phyloP scores from a whole-genome alignment of 1,140 invertebrate species.

The Steinernema khuongi region DNA sequence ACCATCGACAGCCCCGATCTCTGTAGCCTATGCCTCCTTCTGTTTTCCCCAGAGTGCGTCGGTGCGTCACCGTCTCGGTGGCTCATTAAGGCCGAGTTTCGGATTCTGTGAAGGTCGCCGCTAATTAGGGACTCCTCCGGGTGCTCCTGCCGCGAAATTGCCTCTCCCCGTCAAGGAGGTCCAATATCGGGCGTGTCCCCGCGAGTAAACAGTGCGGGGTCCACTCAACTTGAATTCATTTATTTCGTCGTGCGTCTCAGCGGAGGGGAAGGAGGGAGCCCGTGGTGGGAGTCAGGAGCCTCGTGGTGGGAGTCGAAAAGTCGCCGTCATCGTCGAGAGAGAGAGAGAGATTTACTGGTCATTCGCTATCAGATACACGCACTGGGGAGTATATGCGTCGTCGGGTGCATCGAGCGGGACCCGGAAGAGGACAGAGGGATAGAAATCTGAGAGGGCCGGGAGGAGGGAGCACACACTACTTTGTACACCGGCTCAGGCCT shows the following conservation, averaged over 20 bases:
- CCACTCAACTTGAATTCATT: conserved; percentile 13
- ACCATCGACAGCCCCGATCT: no score
- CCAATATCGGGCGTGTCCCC: no score
- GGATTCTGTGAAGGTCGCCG: no score
- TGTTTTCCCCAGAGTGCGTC: no score
- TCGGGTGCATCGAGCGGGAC: not conserved
- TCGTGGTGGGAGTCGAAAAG: not conserved
- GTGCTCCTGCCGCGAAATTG: no score
- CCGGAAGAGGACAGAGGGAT: conserved; percentile 2
- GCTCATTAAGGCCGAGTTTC: no score
- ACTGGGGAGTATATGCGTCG: not conserved
- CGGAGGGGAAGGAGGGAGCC: not conserved
- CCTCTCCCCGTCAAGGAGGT: no score
- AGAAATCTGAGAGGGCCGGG: no score
- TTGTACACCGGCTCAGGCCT: conserved; percentile 44
- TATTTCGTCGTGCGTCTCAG: conserved; percentile 6
- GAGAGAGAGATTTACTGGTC: not conserved
- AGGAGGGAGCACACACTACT: not conserved
- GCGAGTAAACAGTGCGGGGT: no score
- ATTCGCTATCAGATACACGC: conserved; percentile 10
- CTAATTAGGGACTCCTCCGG: no score
- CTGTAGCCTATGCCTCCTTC: no score
- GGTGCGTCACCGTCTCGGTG: no score
- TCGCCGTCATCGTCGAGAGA: conserved; percentile 1
- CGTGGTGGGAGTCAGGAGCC: not conserved